These are phyloP conservation scores for Atta colombica DNA, from an alignment of 1,140 invertebrate species.

Conservation along the genomic window DNA sequence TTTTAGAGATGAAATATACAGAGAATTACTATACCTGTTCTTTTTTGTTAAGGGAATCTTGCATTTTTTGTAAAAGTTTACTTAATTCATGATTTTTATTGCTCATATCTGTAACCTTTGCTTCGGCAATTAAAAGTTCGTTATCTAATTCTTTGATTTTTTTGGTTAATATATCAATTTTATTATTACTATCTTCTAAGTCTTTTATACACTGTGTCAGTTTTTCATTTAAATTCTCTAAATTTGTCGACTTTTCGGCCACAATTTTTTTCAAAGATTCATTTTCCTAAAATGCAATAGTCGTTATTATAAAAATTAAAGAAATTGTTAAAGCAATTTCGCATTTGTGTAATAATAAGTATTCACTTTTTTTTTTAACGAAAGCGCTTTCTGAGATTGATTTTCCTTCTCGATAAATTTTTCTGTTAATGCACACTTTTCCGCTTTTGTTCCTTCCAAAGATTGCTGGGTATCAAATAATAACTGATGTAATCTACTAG, in stretches of 20 bases:
- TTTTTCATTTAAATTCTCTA: conserved; percentile 66
- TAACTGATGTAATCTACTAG: conserved; percentile 86
- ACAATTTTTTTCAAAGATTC: conserved; percentile 79
- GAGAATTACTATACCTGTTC: conserved; percentile 74
- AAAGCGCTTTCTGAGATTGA: conserved; percentile 75
- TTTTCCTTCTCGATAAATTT: conserved; percentile 75
- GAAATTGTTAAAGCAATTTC: conserved; percentile 26
- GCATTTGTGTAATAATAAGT: conserved; percentile 14
- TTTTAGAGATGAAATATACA: neutral
- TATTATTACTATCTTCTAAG: conserved; percentile 70
- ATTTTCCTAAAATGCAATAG: conserved; percentile 74
- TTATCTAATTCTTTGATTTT: conserved; percentile 73
- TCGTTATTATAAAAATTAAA: conserved; percentile 28
- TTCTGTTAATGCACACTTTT: conserved; percentile 77
- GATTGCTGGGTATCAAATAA: conserved; percentile 86
- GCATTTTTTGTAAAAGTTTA: conserved; percentile 75
- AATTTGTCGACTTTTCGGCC: conserved; percentile 72
- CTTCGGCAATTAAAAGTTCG: conserved; percentile 61
- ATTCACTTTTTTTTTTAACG: conserved; percentile 74
- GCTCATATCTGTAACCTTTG: conserved; percentile 67
- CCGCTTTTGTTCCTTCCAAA: conserved; percentile 83
- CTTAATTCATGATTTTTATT: conserved; percentile 76
- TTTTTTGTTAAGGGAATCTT: conserved; percentile 77
- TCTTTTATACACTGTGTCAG: conserved; percentile 69
- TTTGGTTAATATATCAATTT: conserved; percentile 73